Evolutionary conservation across 64 coral and sea anemone genomes (phyloP).

Genomic region (Porites lutea): DNA sequence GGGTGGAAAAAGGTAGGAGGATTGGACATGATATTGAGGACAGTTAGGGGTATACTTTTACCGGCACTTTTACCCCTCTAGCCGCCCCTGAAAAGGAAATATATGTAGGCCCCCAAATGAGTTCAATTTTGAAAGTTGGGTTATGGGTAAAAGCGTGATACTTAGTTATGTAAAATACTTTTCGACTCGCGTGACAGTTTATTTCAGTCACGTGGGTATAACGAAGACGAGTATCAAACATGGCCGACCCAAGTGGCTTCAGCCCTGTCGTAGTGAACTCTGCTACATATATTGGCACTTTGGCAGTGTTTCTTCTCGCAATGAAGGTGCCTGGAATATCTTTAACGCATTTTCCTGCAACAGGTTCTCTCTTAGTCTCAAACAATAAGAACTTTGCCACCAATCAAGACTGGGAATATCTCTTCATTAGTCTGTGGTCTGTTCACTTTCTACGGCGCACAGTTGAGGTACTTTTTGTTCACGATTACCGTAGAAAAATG

Average conservation of each 20-base stretch:
- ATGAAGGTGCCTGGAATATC: constrained; percentile 53
- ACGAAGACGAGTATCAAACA: not conserved
- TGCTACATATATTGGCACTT: constrained; percentile 77
- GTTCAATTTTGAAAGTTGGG: too few species aligned
- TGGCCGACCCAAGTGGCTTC: constrained; percentile 63
- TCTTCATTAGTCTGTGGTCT: constrained; percentile 81
- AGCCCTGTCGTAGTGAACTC: constrained; percentile 80
- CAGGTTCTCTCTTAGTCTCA: constrained; percentile 66
- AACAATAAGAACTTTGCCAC: constrained; percentile 49
- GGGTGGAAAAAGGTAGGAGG: too few species aligned
- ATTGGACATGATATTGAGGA: too few species aligned
- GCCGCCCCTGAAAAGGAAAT: too few species aligned
- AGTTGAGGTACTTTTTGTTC: constrained; percentile 85
- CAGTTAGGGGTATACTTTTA: too few species aligned
- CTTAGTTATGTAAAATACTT: too few species aligned
- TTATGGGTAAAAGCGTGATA: too few species aligned
- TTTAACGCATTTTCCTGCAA: constrained; percentile 52
- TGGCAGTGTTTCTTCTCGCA: constrained; percentile 74
- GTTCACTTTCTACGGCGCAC: constrained; percentile 78
- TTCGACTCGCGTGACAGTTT: too few species aligned
- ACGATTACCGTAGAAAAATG: constrained; percentile 83
- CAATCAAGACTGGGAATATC: constrained; percentile 64
- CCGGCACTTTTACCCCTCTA: too few species aligned
- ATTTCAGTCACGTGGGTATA: too few species aligned
- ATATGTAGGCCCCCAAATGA: too few species aligned